Base-by-base conservation (phyloP, 2,888 invertebrate species). In the Ptilodon capucinus region DNA sequence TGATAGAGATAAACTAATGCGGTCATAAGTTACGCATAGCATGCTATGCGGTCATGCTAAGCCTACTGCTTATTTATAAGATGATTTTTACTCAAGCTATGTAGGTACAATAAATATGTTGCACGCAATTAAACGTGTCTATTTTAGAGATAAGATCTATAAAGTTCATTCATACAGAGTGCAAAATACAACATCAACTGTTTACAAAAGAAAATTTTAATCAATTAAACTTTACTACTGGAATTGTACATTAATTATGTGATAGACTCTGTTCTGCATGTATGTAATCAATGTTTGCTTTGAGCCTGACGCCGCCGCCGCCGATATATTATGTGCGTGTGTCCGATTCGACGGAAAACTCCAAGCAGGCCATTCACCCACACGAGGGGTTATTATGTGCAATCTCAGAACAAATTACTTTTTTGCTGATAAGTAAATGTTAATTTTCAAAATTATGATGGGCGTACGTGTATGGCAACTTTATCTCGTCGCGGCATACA, bases 301-400 rank as follows among this genome's bases (percentile, higher is more conserved):
- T 55, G 48, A 48, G 41, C 36, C 19, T 21, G 40, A 43, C 25
- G 46, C 39, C 32, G 14, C 23, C 16, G n/a, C n/a, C n/a, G n/a
- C n/a, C n/a, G n/a, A n/a, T 21, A 30, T 19, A 36, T 30, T 39
- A 18, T 36, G 39, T 48, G 48, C 51, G 51, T 42, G 44, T 42
- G 45, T n/a, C n/a, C n/a, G n/a, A n/a, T n/a, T 45, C 45, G 54
- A 61, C 61, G 68, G 67, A 72, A 69, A 72, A 69, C 54, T 72
- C 65, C 72, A 63, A 46, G 38, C 51, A 60, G 71, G 56, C 34
- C 71, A 51, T 71, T 72, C 64, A 72, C 71, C 68, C 64, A 42
- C 34, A 11, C 18, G 41, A 42, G 30, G 48, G 45, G 44, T 52
- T 56, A 58, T 60, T 61, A 60, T 46, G 21, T 53, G 54, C 57